Base-by-base conservation (phyloP, 1,140 invertebrate species). In the Drosophila suzukii region DNA sequence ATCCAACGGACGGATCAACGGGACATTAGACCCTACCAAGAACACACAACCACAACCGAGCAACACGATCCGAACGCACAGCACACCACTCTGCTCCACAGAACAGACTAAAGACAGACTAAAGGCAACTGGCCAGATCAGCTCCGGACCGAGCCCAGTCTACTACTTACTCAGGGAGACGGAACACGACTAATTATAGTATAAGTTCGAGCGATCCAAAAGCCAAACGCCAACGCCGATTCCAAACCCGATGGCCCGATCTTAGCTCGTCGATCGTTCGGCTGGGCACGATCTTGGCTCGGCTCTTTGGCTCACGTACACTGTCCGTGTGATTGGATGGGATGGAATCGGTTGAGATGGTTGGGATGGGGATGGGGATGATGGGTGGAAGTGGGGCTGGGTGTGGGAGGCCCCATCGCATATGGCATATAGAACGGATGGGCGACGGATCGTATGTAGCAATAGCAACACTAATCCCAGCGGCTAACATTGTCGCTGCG, bases 181-280 rank as follows among this genome's bases (percentile, higher is more conserved):
- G 85, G 76, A 89, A 91, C 76, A 86, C 88, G 82, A 92, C 91
- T 92, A 91, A 91, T 90, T 91, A 91, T 91, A 91, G 78, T 91
- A 91, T 90, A 91, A 91, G 75, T 88, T 91, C 79, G 78, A 90
- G 72, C 62, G 76, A 88, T 72, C 83, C 75, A 74, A 85, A 90
- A 90, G 73, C 74, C 78, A 72, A 70, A 30, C 6, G 39, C 8
- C 3, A 17, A 46, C 61, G 62, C 57, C 74, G 50, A 62, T 43
- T 39, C 15, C 8, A 4, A 46, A 62, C 62, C 57, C 74, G 50
- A 62, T 39, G 38, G 43, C 46, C 54, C 79, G 76, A 77, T 51
- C 49, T 43, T 0, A 3, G n/a, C 13, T 15, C 77, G 71, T 70
- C 44, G 59, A 32, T 12, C 50, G n/a, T 41, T 24, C 32, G 30